These are phyloP conservation scores for Pollenia angustigena DNA, from an alignment of 2,888 invertebrate genomes.

Conservation along the genomic window DNA sequence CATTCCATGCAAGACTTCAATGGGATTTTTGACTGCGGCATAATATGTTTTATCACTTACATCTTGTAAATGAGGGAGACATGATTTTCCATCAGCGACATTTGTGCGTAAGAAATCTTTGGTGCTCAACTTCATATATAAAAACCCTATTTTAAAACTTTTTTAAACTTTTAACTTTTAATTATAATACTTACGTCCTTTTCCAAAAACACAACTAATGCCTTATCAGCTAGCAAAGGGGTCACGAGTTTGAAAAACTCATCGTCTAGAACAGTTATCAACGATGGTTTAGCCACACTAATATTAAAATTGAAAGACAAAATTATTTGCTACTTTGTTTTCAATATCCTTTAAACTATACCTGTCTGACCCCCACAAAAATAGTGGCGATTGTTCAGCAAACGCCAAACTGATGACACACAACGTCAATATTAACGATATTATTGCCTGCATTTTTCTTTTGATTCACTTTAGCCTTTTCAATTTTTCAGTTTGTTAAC, in stretches of 20 bases:
- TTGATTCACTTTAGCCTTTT: conserved; percentile 38
- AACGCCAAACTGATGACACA: conserved; percentile 79
- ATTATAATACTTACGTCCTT: conserved; percentile 83
- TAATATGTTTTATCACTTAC: conserved; percentile 85
- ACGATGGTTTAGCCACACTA: conserved; percentile 78
- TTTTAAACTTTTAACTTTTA: neutral
- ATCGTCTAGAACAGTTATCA: conserved; percentile 78
- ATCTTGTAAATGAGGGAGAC: conserved; percentile 83
- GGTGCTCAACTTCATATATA: conserved; percentile 82
- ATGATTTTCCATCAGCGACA: conserved; percentile 80
- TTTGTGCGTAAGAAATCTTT: conserved; percentile 85
- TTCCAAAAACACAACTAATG: conserved; percentile 85
- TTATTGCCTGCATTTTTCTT: conserved; percentile 73
- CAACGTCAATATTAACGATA: conserved; percentile 78
- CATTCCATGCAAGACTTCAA: conserved; percentile 85
- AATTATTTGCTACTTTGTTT: neutral
- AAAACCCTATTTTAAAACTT: neutral
- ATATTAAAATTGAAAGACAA: neutral
- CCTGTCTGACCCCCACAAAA: conserved; percentile 86
- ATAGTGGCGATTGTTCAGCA: conserved; percentile 86
- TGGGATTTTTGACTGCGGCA: conserved; percentile 87
- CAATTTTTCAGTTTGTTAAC: conserved; percentile 55
- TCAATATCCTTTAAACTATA: conserved; percentile 72
- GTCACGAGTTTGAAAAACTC: conserved; percentile 78
- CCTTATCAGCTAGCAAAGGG: conserved; percentile 79